Evolutionary conservation across 1,140 invertebrate species (phyloP).

Genomic region (Scaptomyza hsui): DNA sequence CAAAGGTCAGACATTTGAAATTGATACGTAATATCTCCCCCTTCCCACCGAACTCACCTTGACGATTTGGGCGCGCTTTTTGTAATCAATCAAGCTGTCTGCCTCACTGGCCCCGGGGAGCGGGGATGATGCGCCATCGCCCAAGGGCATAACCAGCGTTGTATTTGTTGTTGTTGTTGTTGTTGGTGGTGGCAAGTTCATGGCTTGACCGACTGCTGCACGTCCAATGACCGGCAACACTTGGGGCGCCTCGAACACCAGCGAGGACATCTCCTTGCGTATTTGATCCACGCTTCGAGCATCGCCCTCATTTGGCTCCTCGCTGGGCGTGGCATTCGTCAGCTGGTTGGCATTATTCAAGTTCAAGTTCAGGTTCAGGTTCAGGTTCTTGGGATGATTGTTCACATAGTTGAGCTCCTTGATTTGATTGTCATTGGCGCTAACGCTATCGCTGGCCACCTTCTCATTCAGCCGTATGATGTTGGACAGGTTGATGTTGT

Average conservation of each 20-base stretch:
- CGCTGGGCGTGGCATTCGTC: constrained; percentile 34
- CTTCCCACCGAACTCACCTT: constrained; percentile 60
- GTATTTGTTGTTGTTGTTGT: not conserved
- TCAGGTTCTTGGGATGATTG: constrained; percentile 73
- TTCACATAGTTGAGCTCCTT: constrained; percentile 77
- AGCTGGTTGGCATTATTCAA: constrained; percentile 17
- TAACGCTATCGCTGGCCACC: constrained; percentile 81
- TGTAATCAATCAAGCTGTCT: constrained; percentile 71
- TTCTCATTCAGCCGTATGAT: constrained; percentile 81
- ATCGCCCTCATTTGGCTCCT: constrained; percentile 29
- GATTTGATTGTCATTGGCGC: constrained; percentile 74
- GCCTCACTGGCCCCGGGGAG: not conserved
- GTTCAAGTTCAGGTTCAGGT: not conserved
- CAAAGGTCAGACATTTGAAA: constrained; percentile 52
- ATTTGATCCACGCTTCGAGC: constrained; percentile 49
- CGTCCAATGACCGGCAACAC: constrained; percentile 45
- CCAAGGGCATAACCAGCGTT: constrained; percentile 43
- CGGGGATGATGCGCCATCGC: constrained; percentile 9
- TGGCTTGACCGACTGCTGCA: not conserved
- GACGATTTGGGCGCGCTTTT: constrained; percentile 71
- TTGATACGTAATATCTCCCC: constrained; percentile 42
- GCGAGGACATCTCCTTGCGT: constrained; percentile 54
- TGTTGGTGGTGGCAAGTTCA: not conserved
- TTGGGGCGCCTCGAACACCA: constrained; percentile 30
- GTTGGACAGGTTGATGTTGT: constrained; percentile 81